phyloP scores from a whole-genome alignment of 2,113 vertebrate species.

The Podarcis muralis region DNA sequence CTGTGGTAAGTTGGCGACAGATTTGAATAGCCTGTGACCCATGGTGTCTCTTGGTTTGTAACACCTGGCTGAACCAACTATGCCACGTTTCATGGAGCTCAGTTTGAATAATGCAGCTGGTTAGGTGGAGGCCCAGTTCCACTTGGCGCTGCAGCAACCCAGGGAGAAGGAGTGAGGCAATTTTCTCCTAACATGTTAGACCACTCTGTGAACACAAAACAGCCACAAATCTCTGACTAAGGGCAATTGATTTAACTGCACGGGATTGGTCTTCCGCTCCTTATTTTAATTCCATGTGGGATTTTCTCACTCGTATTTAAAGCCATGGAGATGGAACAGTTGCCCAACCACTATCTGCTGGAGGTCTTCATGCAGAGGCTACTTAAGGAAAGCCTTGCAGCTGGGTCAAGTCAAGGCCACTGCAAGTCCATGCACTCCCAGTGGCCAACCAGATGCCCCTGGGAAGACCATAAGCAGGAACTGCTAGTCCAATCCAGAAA shows the following conservation, averaged over 20 bases:
- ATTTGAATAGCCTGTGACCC: constrained; percentile 67
- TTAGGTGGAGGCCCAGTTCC: constrained; percentile 25
- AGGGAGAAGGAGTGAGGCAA: constrained; percentile 31
- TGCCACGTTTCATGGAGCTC: constrained; percentile 54
- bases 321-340: background rate
- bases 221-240: background rate
- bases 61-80: constrained; percentile 59
- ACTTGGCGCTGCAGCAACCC: constrained; percentile 46
- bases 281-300: constrained; percentile 22
- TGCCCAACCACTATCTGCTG: background rate
- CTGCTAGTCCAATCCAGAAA: too few relatives aligned
- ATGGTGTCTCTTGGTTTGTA: constrained; percentile 62
- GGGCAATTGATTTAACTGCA: background rate
- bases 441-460: too few relatives aligned
- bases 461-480: too few relatives aligned
- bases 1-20: constrained; percentile 59
- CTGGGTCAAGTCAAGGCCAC: background rate
- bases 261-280: constrained; percentile 1
- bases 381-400: too few relatives aligned
- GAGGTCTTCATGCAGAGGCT: background rate
- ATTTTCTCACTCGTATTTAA: constrained; percentile 23
- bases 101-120: constrained; percentile 60
- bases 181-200: background rate
- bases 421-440: background rate
- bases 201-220: background rate